Base-by-base conservation (phyloP, 2,797 vertebrate genomes). In the Buphagus erythrorhynchus region DNA sequence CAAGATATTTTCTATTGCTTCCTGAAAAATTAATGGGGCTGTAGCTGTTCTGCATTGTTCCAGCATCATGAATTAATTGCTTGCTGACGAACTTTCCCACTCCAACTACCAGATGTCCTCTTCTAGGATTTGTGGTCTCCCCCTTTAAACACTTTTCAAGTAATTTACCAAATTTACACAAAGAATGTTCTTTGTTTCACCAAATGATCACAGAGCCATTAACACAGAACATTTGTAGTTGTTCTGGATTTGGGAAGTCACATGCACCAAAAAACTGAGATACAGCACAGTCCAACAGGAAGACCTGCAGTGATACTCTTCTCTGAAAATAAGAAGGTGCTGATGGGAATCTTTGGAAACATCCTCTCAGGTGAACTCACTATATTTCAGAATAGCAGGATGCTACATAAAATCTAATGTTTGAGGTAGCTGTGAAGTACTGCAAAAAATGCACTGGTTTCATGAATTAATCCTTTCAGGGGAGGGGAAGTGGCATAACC, bases 221-320 rank as follows among this genome's bases (percentile, higher is more conserved):
- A 81, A 43, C 21, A 48, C 8, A 72, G 89, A 66, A 2, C 14
- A 58, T 59, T 14, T 78, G 9, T 42, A 69, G 9, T n/a, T 74
- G 4, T 51, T 22, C 13, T 65, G 78, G 24, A n/a, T 87, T 76
- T 66, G 42, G 24, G 40, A 79, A 38, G 59, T 54, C 49, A 25
- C 24, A 25, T 21, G 12, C 26, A 51, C 20, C 52, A 58, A 81
- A 31, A 88, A 68, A 16, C 15, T 35, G 52, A 43, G 38, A 46
- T 68, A 28, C 4, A 71, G 5, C 5, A 35, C 22, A 26, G 36
- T 26, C 16, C 43, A 46, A 33, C 7, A 38, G 29, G 33, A 84
- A 69, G 16, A 58, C 1, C 2, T 1, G 0, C 11, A 54, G 29
- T 28, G 33, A 40, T 33, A 55, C 2, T 36, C 8, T 75, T 5